phyloP scores from a whole-genome alignment of 53 echinoderm and acorn worm genomes.

The Holothuria scabra region DNA sequence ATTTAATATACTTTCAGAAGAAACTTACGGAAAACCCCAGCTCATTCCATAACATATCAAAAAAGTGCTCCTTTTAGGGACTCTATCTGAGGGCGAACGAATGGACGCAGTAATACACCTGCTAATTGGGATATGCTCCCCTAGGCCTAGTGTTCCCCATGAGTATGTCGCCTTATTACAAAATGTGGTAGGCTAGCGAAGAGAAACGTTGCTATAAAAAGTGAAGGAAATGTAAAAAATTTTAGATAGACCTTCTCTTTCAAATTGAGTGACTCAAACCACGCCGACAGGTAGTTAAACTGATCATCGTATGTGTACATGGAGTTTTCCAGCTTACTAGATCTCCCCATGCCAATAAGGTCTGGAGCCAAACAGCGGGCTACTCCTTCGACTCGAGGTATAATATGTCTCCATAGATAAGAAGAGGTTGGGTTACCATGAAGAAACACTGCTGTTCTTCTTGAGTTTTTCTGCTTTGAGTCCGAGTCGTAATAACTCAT shows the following conservation, averaged over 20 bases:
- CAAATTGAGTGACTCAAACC: slow-evolving; percentile 70
- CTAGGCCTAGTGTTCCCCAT: no score
- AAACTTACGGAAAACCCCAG: no score
- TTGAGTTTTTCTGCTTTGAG: slow-evolving; percentile 43
- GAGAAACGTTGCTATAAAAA: no score
- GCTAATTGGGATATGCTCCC: no score
- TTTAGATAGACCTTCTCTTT: slow-evolving; percentile 68
- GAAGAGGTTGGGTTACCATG: slow-evolving; percentile 86
- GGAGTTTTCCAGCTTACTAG: slow-evolving; percentile 59
- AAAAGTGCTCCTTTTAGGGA: no score
- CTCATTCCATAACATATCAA: no score
- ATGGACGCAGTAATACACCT: no score
- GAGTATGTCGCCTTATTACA: no score
- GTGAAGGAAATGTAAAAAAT: no score
- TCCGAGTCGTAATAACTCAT: slow-evolving; percentile 83
- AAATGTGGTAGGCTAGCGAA: no score
- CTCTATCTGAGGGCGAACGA: no score
- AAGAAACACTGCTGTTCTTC: slow-evolving; percentile 64
- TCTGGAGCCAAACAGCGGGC: slow-evolving; percentile 74
- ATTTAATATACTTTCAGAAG: no score
- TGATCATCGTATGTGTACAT: slow-evolving; percentile 73
- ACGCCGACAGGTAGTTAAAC: slow-evolving; percentile 67
- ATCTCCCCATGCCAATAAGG: slow-evolving; percentile 78
- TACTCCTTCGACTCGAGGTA: slow-evolving; percentile 69
- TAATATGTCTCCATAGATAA: slow-evolving; percentile 74